phyloP scores from a whole-genome alignment of 2,888 invertebrate genomes.

The Eurois occulta region DNA sequence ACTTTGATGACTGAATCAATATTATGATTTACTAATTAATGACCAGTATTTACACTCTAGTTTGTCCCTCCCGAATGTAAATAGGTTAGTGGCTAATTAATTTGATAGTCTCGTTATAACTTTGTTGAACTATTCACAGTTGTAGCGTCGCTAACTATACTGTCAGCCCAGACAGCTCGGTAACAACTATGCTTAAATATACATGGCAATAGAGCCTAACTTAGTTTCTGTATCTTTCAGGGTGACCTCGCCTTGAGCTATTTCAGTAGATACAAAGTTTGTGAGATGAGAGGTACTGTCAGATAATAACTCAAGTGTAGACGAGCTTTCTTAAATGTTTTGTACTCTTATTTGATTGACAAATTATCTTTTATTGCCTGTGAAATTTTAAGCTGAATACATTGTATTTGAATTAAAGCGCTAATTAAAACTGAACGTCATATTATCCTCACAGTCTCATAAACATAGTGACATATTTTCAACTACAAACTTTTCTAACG shows the following conservation, averaged over 20 bases:
- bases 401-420: background rate
- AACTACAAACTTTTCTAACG: constrained; percentile 70
- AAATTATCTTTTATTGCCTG: background rate
- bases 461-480: constrained; percentile 43
- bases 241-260: background rate
- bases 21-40: constrained; percentile 24
- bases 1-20: constrained; percentile 11
- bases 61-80: constrained; percentile 20
- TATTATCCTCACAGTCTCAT: constrained; percentile 8
- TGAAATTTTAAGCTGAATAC: background rate
- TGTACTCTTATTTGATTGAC: background rate
- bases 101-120: constrained; percentile 29
- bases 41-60: constrained; percentile 24
- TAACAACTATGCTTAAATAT: constrained; percentile 31
- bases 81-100: constrained; percentile 41
- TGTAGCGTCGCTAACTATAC: constrained; percentile 22
- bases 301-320: background rate
- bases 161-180: constrained; percentile 10
- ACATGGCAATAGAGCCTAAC: constrained; percentile 8
- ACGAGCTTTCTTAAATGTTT: background rate
- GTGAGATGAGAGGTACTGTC: background rate
- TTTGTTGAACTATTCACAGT: constrained; percentile 25
- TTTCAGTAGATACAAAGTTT: constrained; percentile 17
- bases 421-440: constrained; percentile 9
- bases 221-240: constrained; percentile 10